phyloP scores from a whole-genome alignment of 2,888 invertebrate species.

The Amorpha juglandis region DNA sequence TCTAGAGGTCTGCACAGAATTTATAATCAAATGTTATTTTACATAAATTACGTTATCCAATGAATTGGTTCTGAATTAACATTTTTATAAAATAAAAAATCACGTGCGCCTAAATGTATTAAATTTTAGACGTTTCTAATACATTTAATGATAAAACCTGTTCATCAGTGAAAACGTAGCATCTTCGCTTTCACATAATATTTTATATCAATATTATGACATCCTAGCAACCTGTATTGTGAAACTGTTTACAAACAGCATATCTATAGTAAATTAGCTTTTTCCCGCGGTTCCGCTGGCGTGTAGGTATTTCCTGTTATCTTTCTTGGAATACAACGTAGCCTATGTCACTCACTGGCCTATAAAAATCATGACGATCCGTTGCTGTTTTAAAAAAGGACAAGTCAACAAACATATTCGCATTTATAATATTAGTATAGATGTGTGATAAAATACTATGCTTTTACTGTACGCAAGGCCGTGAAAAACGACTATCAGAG shows the following conservation, averaged over 20 bases:
- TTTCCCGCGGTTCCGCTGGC: too few species aligned
- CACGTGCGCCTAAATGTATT: background rate
- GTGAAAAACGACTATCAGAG: conserved; percentile 52
- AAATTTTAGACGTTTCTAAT: conserved; percentile 6
- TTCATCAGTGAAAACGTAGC: conserved; percentile 27
- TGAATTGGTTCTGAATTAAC: background rate
- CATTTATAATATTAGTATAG: too few species aligned
- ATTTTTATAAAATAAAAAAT: background rate
- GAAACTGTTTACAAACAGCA: background rate
- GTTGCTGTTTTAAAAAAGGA: too few species aligned
- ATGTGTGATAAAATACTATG: background rate
- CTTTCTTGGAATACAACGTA: too few species aligned
- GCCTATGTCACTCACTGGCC: too few species aligned
- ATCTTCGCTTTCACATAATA: conserved; percentile 16
- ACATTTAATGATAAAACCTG: background rate
- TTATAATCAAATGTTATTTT: conserved; percentile 24
- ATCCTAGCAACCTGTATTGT: conserved; percentile 12
- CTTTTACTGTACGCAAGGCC: conserved; percentile 37
- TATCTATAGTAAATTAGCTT: background rate
- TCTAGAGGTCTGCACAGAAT: conserved; percentile 59
- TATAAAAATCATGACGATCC: too few species aligned
- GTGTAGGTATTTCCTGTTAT: too few species aligned
- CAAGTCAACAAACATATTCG: too few species aligned
- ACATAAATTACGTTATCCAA: background rate
- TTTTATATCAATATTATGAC: conserved; percentile 1